phyloP scores from a whole-genome alignment of 2,113 vertebrate species.

The Heterotilapia buettikoferi region DNA sequence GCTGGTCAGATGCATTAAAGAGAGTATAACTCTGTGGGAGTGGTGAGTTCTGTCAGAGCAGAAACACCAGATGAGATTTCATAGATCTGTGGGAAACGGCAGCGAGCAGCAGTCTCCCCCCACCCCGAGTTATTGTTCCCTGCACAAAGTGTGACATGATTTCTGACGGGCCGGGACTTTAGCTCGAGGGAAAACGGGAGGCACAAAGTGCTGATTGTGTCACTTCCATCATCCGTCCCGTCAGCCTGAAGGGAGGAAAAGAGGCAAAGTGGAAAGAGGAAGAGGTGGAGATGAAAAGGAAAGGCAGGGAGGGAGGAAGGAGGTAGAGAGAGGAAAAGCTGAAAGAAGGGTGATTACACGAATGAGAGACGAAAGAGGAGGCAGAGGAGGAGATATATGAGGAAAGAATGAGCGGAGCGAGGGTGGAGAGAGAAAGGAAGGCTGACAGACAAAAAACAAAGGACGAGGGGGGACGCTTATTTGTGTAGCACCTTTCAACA shows the following conservation, averaged over 20 bases:
- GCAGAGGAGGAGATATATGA: neutral
- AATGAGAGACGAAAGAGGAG: neutral
- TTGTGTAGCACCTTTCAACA: neutral
- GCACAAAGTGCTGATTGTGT: neutral
- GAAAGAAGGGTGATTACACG: neutral
- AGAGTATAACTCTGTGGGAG: neutral
- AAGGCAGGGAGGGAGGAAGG: neutral
- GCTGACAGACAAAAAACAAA: neutral
- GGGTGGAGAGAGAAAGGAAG: neutral
- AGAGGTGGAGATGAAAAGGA: neutral
- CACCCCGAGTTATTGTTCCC: neutral
- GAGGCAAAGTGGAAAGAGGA: neutral
- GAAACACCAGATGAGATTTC: neutral
- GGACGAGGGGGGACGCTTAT: neutral
- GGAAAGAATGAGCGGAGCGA: neutral
- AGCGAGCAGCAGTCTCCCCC: neutral
- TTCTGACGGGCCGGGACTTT: neutral
- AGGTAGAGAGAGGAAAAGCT: neutral
- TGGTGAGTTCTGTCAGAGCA: neutral
- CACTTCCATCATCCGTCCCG: neutral
- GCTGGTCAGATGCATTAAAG: neutral
- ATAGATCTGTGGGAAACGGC: neutral
- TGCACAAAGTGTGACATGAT: neutral
- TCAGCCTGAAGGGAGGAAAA: neutral
- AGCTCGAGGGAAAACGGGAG: neutral